Evolutionary conservation across 2,113 vertebrate species (phyloP).

Genomic region (Globicephala melas): DNA sequence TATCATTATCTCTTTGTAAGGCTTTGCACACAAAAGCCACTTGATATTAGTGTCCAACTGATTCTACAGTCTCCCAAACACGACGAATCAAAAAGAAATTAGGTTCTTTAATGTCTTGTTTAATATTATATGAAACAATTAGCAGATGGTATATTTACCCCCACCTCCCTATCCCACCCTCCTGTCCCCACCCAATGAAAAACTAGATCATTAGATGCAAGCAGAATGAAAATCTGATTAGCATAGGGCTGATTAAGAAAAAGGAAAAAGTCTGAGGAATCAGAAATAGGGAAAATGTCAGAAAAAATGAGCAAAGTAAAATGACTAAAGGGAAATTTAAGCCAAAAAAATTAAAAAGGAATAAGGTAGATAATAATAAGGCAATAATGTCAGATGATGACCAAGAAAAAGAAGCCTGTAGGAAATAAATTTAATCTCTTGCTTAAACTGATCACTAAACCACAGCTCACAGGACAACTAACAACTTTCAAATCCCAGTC

Average conservation of each 20-base stretch:
- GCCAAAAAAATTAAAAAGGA: constrained; percentile 34
- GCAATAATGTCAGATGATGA: not conserved
- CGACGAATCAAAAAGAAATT: not conserved
- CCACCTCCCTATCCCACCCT: not conserved
- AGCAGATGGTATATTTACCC: not conserved
- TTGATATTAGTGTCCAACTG: not conserved
- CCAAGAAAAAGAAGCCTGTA: not conserved
- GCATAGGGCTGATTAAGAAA: constrained; percentile 1
- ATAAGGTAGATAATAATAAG: constrained; percentile 30
- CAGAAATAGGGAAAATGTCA: not conserved
- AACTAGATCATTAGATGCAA: not conserved
- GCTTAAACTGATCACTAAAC: constrained; percentile 49
- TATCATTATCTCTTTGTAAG: not conserved
- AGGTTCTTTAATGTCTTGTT: not conserved
- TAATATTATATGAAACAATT: not conserved
- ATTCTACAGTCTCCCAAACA: not conserved
- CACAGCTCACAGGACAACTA: constrained; percentile 38
- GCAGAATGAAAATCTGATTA: not conserved
- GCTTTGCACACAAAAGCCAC: not conserved
- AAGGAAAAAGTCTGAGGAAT: not conserved
- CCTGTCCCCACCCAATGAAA: not conserved
- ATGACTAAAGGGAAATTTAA: constrained; percentile 30
- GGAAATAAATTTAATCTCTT: constrained; percentile 56
- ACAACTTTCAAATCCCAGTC: constrained; percentile 52
- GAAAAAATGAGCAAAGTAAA: constrained; percentile 40